Percentiles rank a stretch among this genome's conserved stretches.
Evolutionary conservation across 2,113 vertebrate species (phyloP).

Genomic region (Bubo blakistoni): DNA sequence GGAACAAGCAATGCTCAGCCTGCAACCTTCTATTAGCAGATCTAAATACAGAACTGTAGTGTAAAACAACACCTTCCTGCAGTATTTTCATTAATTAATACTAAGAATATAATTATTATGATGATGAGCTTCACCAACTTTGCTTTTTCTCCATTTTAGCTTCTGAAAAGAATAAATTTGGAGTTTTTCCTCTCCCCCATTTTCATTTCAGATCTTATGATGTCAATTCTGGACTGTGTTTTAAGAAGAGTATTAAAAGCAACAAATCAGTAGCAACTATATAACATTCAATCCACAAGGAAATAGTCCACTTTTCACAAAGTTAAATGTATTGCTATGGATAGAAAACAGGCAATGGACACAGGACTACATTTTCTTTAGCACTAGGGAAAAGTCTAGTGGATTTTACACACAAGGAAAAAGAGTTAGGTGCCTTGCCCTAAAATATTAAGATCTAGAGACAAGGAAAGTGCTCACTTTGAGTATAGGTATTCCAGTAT

Average conservation of each 20-base stretch:
- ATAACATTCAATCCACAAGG: neutral
- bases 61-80: slow-evolving; percentile 35
- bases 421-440: neutral
- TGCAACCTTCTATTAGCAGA: slow-evolving; percentile 27
- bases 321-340: neutral
- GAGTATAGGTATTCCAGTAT: neutral
- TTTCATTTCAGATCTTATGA: neutral
- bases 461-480: neutral
- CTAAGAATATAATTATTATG: neutral
- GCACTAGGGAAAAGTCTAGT: neutral
- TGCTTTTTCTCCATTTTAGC: neutral
- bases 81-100: neutral
- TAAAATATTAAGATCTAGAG: neutral
- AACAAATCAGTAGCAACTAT: neutral
- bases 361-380: neutral
- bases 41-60: slow-evolving; percentile 43
- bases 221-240: neutral
- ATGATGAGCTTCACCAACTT: neutral
- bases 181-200: neutral
- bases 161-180: neutral
- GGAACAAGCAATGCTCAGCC: slow-evolving; percentile 35
- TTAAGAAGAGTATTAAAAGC: neutral
- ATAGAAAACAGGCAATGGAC: neutral
- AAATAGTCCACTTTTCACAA: neutral
- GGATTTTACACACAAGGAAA: neutral